Evolutionary conservation across 2,888 invertebrate genomes (phyloP).

Genomic region (Pantelozetes paolii): DNA sequence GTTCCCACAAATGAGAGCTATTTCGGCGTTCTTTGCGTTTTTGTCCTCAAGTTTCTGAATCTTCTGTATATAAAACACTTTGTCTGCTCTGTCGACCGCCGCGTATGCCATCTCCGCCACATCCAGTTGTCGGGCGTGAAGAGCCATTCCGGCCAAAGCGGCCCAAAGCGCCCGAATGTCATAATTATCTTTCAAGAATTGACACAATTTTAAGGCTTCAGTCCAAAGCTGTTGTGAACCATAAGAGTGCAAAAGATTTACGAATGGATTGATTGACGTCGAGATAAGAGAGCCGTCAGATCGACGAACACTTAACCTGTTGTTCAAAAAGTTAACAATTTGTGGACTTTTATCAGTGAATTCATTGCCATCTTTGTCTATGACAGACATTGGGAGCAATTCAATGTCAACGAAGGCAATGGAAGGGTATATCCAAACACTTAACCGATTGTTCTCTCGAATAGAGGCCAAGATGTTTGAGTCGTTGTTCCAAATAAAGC

Average conservation of each 20-base stretch:
- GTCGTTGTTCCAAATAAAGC: slow-evolving; percentile 67
- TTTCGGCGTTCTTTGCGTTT: slow-evolving; percentile 61
- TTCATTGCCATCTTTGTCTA: slow-evolving; percentile 60
- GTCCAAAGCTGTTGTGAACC: slow-evolving; percentile 75
- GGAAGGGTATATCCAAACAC: slow-evolving; percentile 76
- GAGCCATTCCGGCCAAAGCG: slow-evolving; percentile 84
- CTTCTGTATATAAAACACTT: slow-evolving; percentile 66
- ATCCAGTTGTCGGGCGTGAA: slow-evolving; percentile 74
- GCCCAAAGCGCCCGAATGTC: slow-evolving; percentile 70
- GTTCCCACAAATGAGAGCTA: slow-evolving; percentile 65
- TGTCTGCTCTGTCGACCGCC: slow-evolving; percentile 67
- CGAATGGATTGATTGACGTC: slow-evolving; percentile 67
- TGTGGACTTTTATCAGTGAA: slow-evolving; percentile 74
- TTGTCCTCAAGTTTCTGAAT: slow-evolving; percentile 54
- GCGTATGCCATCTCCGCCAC: slow-evolving; percentile 94
- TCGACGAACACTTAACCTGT: slow-evolving; percentile 74
- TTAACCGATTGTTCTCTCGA: slow-evolving; percentile 65
- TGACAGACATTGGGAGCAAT: slow-evolving; percentile 61
- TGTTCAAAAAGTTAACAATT: slow-evolving; percentile 74
- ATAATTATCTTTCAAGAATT: slow-evolving; percentile 61
- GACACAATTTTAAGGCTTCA: slow-evolving; percentile 73
- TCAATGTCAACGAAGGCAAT: slow-evolving; percentile 68
- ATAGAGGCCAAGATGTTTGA: slow-evolving; percentile 73
- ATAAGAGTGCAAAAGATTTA: slow-evolving; percentile 61
- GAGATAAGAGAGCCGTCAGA: slow-evolving; percentile 82